Percentiles rank a stretch among this genome's conserved stretches.
These are phyloP conservation scores for Brachyhypopomus occidentalis DNA, from an alignment of 2,113 vertebrate genomes.

Conservation along the genomic window DNA sequence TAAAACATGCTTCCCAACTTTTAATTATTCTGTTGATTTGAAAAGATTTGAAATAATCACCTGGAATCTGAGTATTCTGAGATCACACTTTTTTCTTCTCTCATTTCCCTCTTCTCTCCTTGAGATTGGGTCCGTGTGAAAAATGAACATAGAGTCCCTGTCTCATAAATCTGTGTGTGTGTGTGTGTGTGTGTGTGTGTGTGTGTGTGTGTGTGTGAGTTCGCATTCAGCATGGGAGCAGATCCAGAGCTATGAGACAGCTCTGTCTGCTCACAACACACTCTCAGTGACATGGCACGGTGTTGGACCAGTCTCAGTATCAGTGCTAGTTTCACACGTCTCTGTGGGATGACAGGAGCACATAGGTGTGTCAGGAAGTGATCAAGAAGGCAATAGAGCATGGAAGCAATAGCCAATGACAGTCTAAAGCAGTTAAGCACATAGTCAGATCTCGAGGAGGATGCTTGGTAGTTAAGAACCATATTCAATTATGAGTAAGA, in stretches of 20 bases:
- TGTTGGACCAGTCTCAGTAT: not conserved
- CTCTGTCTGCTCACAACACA: constrained; percentile 40
- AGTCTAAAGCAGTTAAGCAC: constrained; percentile 14
- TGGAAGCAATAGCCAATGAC: not conserved
- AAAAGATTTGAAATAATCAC: not conserved
- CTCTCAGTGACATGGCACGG: constrained; percentile 37
- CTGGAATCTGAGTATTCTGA: not conserved
- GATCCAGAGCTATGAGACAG: constrained; percentile 21
- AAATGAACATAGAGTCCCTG: not conserved
- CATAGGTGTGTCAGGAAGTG: constrained; percentile 56
- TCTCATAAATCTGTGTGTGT: constrained; percentile 5
- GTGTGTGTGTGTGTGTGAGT: constrained; percentile 22
- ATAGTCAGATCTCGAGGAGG: not conserved
- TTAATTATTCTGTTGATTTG: not conserved
- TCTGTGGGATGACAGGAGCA: constrained; percentile 24
- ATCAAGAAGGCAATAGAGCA: constrained; percentile 5
- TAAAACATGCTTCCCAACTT: not conserved
- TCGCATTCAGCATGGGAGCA: constrained; percentile 29
- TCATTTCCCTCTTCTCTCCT: not conserved
- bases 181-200: not conserved
- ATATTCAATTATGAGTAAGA: too few relatives aligned
- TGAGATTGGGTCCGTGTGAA: not conserved
- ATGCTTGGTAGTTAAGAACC: not conserved
- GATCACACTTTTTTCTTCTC: not conserved
- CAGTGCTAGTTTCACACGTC: constrained; percentile 21